A percentile compares a stretch with the other conserved stretches of the same genome.
Conservation (phyloP, 2,888 invertebrate genomes). For the Melinaea marsaeus region DNA sequence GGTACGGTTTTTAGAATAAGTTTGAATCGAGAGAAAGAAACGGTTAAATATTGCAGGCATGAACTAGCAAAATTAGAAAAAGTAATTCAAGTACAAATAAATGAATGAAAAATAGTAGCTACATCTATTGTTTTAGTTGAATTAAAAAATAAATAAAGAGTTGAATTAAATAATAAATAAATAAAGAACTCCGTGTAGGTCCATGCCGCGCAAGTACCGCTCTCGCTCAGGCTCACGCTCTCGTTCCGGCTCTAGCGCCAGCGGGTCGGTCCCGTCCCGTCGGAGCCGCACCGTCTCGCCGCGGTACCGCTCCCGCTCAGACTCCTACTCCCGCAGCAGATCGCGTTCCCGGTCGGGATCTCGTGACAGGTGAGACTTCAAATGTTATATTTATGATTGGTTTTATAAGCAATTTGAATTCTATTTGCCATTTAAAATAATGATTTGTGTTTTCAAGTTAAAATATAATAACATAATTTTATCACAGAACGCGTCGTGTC, state of each 20-base stretch:
- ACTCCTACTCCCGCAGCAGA: conserved; percentile 78
- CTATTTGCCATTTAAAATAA: too few relatives aligned
- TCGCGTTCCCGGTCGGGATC: conserved; percentile 79
- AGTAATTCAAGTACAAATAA: too few relatives aligned
- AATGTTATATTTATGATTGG: neutral
- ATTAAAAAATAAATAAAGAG: too few relatives aligned
- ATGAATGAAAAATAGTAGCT: too few relatives aligned
- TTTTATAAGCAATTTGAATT: neutral
- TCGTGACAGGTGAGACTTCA: conserved; percentile 59
- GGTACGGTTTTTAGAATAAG: conserved; percentile 39
- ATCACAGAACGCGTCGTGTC: conserved; percentile 47
- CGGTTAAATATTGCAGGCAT: neutral
- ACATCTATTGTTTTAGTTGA: too few relatives aligned
- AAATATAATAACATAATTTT: neutral
- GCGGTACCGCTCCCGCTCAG: conserved; percentile 80
- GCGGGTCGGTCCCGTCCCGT: conserved; percentile 62
- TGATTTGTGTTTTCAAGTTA: too few relatives aligned
- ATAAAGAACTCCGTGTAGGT: conserved; percentile 46
- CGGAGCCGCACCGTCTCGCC: conserved; percentile 69
- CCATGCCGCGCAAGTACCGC: conserved; percentile 82
- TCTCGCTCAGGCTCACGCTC: conserved; percentile 81
- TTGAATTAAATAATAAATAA: neutral
- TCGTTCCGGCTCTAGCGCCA: conserved; percentile 68
- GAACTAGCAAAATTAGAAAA: too few relatives aligned
- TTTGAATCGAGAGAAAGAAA: neutral